Evolutionary conservation across 2,888 invertebrate genomes (phyloP), one percentile per base, ranked within the genome.

Genomic region (Leptopilina myrica): DNA sequence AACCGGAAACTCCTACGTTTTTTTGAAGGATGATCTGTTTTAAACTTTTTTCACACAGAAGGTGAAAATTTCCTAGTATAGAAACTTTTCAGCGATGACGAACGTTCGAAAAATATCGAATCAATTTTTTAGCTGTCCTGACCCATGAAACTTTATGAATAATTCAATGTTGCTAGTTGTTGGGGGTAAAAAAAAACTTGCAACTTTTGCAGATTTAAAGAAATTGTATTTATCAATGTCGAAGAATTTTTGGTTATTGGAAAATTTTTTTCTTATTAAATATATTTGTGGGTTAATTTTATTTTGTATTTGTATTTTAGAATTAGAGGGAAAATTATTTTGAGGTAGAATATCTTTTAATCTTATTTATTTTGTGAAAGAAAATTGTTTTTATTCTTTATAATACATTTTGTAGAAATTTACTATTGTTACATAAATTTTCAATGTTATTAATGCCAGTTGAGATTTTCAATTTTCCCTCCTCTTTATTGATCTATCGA

Each of bases 21-120:
- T 73, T 56, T 20, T 56, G 56, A n/a, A 56, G n/a, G 12, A 73
- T 56, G 73, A 73, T 73, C 56, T 59, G 73, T 40, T 73, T 33
- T n/a, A 33, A 73, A 73, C 56, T 73, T 73, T 56, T 56, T n/a
- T 5, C 53, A 20, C 20, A 20, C 33, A 56, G 26, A 40, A 73
- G n/a, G 73, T 73, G 73, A 5, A 40, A 73, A 73, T 73, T 59
- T 59, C n/a, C 56, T 56, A 9, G 73, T n/a, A 20, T 20, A 40
- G 56, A 73, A 56, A 56, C 33, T 56, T 73, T 20, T 56, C 33
- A 59, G 14, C 15, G 56, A 56, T 73, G 73, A 73, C n/a, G 53
- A 40, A 73, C 56, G 11, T 33, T 53, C 33, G n/a, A 11, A 33
- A 20, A 73, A 73, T 73, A 73, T 40, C 73, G 56, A 40, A 40